Evolutionary conservation across 2,797 vertebrate species (phyloP).

Genomic region (Urophycis tenuis): DNA sequence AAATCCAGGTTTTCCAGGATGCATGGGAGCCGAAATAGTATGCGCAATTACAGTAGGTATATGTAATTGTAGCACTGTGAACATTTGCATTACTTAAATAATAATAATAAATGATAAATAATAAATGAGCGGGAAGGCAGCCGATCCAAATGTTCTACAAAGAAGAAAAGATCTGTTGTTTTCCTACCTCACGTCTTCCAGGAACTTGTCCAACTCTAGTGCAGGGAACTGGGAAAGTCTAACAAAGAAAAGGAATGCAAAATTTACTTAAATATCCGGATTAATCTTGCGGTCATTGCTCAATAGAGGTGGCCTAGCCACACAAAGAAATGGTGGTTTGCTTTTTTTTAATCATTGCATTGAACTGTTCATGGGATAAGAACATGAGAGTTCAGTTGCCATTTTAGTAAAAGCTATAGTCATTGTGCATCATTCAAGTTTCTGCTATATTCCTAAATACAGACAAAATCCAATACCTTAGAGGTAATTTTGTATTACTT

Average conservation of each 20-base stretch:
- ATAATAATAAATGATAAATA: too few relatives aligned
- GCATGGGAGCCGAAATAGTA: too few relatives aligned
- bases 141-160: not conserved
- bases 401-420: not conserved
- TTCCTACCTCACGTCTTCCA: constrained; percentile 92
- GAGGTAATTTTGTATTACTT: not conserved
- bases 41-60: too few relatives aligned
- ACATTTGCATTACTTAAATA: too few relatives aligned
- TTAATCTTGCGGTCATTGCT: too few relatives aligned
- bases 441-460: not conserved
- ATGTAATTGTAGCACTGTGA: too few relatives aligned
- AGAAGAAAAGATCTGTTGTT: not conserved
- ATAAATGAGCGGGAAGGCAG: too few relatives aligned
- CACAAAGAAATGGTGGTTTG: too few relatives aligned
- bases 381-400: not conserved
- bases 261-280: not conserved
- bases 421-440: not conserved
- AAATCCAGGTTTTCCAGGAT: too few relatives aligned
- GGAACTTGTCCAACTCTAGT: constrained; percentile 93
- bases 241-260: not conserved
- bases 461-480: not conserved
- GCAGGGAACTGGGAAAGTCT: constrained; percentile 97
- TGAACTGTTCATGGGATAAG: too few relatives aligned
- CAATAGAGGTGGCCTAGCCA: too few relatives aligned
- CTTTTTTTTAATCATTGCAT: not conserved